Evolutionary conservation across 2,797 vertebrate genomes (phyloP).

Genomic region (Sebastes vulpes): DNA sequence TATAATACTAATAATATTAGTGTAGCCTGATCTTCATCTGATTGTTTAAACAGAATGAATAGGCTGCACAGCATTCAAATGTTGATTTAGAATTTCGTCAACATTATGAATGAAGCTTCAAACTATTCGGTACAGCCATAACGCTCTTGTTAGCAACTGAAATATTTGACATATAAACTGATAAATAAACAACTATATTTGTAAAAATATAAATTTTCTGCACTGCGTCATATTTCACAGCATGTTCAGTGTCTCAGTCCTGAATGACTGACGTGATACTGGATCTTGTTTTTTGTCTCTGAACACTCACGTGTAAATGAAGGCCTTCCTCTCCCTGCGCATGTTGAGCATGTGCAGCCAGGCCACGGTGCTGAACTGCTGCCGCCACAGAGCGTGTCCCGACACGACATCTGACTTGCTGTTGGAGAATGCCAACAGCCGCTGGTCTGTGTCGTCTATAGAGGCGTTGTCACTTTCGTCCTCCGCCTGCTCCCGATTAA

Average conservation of each 20-base stretch:
- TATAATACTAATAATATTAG: too few relatives aligned
- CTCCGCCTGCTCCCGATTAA: conserved; percentile 76
- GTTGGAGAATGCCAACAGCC: conserved; percentile 80
- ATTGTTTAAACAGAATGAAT: too few relatives aligned
- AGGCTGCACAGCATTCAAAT: too few relatives aligned
- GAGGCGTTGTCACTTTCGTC: conserved; percentile 70
- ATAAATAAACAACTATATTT: background rate
- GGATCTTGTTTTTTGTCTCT: background rate
- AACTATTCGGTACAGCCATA: too few relatives aligned
- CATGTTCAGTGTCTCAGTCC: background rate
- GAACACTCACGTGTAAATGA: conserved; percentile 87
- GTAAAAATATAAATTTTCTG: background rate
- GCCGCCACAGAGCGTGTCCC: conserved; percentile 88
- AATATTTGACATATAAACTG: background rate
- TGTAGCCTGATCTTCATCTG: too few relatives aligned
- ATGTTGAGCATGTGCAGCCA: conserved; percentile 90
- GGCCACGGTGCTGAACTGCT: conserved; percentile 90
- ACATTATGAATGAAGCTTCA: too few relatives aligned
- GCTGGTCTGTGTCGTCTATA: conserved; percentile 71
- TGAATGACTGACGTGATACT: background rate
- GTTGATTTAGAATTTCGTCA: too few relatives aligned
- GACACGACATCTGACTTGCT: conserved; percentile 24
- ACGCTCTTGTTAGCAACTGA: background rate
- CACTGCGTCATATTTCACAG: background rate
- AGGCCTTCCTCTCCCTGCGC: conserved; percentile 85